These are phyloP conservation scores for Frankliniella fusca DNA, from an alignment of 2,888 invertebrate genomes.

Conservation along the genomic window DNA sequence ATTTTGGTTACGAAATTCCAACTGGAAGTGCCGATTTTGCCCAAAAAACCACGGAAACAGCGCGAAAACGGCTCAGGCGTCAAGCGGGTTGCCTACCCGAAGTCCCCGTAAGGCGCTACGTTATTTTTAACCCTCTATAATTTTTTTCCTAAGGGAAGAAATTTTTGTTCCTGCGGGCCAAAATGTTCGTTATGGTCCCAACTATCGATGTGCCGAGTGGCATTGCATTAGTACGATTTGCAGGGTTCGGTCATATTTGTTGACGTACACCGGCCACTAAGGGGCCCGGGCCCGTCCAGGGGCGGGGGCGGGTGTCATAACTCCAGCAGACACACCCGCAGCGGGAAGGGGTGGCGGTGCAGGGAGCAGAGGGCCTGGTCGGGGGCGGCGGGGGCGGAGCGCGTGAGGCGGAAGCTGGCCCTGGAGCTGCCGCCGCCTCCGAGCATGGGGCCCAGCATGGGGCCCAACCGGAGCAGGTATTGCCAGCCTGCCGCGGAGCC, in stretches of 20 bases:
- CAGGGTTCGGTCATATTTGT: too few species aligned
- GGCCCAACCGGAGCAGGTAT: background rate
- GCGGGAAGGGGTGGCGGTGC: slow-evolving; percentile 33
- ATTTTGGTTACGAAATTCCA: too few species aligned
- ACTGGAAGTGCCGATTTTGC: too few species aligned
- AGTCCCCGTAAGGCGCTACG: too few species aligned
- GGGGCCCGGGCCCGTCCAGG: slow-evolving; percentile 28
- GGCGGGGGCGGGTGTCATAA: slow-evolving; percentile 26
- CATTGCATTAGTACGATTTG: too few species aligned
- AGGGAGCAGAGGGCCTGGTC: background rate
- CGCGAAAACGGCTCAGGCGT: too few species aligned
- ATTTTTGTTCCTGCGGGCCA: too few species aligned
- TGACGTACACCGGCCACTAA: too few species aligned
- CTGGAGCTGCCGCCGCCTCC: background rate
- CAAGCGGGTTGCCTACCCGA: too few species aligned
- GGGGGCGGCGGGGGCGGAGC: slow-evolving; percentile 19
- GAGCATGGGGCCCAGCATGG: slow-evolving; percentile 29
- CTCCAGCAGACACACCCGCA: slow-evolving; percentile 31
- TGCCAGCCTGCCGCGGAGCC: slow-evolving; percentile 18
- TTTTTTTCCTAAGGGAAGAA: slow-evolving; percentile 30
- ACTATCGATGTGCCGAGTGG: too few species aligned
- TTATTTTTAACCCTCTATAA: slow-evolving; percentile 32
- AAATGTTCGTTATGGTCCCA: too few species aligned
- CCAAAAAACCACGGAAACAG: too few species aligned
- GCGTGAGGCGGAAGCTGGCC: background rate